phyloP scores from a whole-genome alignment of 2,797 vertebrate genomes.

The Artibeus jamaicensis region DNA sequence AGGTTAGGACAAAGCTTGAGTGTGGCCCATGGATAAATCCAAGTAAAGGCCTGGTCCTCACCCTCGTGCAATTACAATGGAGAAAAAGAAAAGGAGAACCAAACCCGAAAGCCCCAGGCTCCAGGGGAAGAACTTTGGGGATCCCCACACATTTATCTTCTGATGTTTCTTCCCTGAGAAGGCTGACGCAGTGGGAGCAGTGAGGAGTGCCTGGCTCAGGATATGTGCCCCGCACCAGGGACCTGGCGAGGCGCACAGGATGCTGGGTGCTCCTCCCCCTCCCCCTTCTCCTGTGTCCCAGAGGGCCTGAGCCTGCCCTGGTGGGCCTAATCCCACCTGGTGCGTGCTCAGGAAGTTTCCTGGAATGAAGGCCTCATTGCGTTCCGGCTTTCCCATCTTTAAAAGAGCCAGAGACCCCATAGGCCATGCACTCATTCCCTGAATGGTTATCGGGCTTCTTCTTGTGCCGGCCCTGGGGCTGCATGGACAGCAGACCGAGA shows the following conservation, averaged over 20 bases:
- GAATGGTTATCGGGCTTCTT: background rate
- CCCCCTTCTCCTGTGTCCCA: background rate
- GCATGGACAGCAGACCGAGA: background rate
- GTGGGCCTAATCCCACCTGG: background rate
- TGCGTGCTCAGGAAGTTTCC: background rate
- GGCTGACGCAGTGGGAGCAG: background rate
- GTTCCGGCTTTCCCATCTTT: background rate
- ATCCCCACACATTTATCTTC: slow-evolving; percentile 32
- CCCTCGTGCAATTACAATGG: background rate
- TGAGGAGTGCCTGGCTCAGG: background rate
- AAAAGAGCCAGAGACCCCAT: background rate
- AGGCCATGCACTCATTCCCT: background rate
- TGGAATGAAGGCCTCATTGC: background rate
- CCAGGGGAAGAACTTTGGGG: slow-evolving; percentile 41
- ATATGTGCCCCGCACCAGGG: background rate
- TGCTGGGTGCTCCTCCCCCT: background rate
- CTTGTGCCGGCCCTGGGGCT: too few species aligned
- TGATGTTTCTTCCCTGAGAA: slow-evolving; percentile 64
- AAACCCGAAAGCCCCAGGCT: background rate
- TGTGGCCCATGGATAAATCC: background rate
- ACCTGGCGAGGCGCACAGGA: background rate
- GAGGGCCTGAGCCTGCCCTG: background rate
- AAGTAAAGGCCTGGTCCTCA: background rate
- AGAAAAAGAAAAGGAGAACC: slow-evolving; percentile 49
- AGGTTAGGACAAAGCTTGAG: background rate